Conservation (phyloP, 2,888 invertebrate species). For the Perdita meconis region DNA sequence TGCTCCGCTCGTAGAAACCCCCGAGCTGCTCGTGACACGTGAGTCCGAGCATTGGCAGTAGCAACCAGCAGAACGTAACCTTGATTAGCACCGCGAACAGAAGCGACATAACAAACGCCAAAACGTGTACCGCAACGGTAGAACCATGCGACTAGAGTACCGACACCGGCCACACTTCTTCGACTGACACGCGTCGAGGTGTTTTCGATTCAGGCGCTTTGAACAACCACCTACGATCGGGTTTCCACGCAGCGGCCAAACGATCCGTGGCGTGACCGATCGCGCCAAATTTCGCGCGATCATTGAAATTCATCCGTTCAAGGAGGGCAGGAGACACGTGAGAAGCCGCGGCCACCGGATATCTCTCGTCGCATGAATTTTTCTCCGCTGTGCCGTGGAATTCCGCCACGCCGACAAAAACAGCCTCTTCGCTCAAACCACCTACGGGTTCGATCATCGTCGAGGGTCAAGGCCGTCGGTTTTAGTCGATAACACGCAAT, state of each 20-base stretch:
- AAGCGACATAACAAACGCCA: conserved; percentile 34
- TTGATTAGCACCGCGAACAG: neutral
- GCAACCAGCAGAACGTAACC: conserved; percentile 19
- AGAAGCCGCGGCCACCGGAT: conserved; percentile 33
- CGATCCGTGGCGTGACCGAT: conserved; percentile 35
- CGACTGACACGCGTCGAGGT: conserved; percentile 31
- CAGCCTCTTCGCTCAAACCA: conserved; percentile 43
- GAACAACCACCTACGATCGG: conserved; percentile 34
- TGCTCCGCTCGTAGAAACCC: neutral
- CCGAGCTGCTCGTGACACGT: neutral
- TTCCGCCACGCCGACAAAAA: conserved; percentile 45
- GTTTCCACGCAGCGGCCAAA: conserved; percentile 34
- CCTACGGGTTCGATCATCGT: conserved; percentile 57
- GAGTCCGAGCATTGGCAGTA: conserved; percentile 9
- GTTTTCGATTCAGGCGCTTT: conserved; percentile 13
- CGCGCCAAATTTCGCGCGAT: conserved; percentile 63
- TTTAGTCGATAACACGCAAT: conserved; percentile 52
- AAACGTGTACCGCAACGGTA: neutral
- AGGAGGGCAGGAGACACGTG: conserved; percentile 8
- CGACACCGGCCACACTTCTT: conserved; percentile 9
- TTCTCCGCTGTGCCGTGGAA: conserved; percentile 26
- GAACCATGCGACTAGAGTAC: conserved; percentile 7
- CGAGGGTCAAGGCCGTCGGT: conserved; percentile 73
- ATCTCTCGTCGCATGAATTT: conserved; percentile 33
- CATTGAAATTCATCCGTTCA: conserved; percentile 57